A percentile compares a stretch with the other conserved stretches of the same genome.
phyloP scores from a whole-genome alignment of 1,140 invertebrate species.

The Trichonephila clavata region DNA sequence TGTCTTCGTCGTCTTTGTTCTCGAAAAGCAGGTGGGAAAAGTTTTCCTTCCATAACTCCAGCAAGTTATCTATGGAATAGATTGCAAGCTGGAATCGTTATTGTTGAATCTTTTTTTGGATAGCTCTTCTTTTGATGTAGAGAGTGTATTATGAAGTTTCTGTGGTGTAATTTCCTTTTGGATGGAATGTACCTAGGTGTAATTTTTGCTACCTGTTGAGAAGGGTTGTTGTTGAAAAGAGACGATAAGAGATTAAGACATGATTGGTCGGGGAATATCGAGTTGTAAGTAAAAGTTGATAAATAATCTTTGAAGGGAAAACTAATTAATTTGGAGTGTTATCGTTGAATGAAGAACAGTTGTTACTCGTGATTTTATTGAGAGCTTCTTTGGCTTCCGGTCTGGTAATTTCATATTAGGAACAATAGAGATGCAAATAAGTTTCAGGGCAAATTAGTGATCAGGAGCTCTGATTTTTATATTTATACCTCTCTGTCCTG shows the following conservation, averaged over 20 bases:
- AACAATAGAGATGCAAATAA: too few relatives aligned
- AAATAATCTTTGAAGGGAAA: not conserved
- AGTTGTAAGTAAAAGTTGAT: not conserved
- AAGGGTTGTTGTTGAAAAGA: not conserved
- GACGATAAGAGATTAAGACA: not conserved
- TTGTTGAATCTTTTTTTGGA: not conserved
- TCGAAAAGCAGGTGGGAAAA: not conserved
- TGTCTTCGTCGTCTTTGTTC: not conserved
- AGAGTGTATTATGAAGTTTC: not conserved
- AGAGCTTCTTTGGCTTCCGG: not conserved
- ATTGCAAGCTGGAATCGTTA: not conserved
- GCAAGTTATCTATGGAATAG: too few relatives aligned
- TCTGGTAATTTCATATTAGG: not conserved
- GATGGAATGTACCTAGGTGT: not conserved
- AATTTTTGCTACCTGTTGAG: slow-evolving; percentile 34
- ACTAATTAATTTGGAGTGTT: not conserved
- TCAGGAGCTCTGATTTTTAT: too few relatives aligned
- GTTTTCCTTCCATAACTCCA: not conserved
- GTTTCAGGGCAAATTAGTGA: too few relatives aligned
- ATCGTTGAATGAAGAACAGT: not conserved
- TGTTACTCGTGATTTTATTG: not conserved
- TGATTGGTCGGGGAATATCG: not conserved
- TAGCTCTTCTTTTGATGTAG: not conserved
- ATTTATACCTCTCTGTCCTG: too few relatives aligned
- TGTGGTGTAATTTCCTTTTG: not conserved